These are phyloP conservation scores for Diplazon laetatorius DNA, from an alignment of 2,888 invertebrate genomes.

Conservation along the genomic window DNA sequence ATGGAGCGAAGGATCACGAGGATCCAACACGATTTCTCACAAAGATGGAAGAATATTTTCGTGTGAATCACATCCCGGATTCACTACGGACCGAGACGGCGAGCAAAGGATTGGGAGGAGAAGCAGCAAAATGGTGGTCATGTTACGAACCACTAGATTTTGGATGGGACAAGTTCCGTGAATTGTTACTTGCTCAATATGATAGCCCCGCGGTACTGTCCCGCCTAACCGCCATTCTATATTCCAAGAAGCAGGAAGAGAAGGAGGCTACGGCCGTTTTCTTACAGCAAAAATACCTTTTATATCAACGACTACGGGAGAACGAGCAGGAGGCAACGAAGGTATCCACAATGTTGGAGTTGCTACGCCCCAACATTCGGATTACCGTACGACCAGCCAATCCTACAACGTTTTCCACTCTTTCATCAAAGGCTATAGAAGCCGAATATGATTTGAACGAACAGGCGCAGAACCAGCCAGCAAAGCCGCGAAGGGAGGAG, in stretches of 20 bases:
- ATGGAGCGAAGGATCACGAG: background rate
- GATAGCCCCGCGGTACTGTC: background rate
- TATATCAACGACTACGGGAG: background rate
- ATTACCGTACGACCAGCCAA: too few relatives aligned
- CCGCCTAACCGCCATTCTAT: background rate
- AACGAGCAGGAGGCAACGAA: background rate
- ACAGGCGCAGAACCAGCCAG: too few relatives aligned
- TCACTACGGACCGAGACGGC: background rate
- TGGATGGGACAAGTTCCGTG: background rate
- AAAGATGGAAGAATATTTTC: background rate
- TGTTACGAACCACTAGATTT: background rate
- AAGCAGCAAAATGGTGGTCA: constrained; percentile 11
- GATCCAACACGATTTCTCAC: constrained; percentile 1
- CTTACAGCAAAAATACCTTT: background rate
- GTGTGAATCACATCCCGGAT: background rate
- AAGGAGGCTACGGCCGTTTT: background rate
- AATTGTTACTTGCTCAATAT: background rate
- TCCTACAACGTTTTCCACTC: too few relatives aligned
- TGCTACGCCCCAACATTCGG: background rate
- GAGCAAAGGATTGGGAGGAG: background rate
- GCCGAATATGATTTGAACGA: too few relatives aligned
- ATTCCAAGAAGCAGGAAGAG: background rate
- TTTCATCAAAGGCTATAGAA: too few relatives aligned
- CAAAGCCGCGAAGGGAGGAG: too few relatives aligned
- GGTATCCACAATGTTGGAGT: background rate